A percentile compares a stretch with the other conserved stretches of the same genome.
Evolutionary conservation across 2,888 invertebrate genomes (phyloP).

Genomic region (Orthonychiurus folsomi): DNA sequence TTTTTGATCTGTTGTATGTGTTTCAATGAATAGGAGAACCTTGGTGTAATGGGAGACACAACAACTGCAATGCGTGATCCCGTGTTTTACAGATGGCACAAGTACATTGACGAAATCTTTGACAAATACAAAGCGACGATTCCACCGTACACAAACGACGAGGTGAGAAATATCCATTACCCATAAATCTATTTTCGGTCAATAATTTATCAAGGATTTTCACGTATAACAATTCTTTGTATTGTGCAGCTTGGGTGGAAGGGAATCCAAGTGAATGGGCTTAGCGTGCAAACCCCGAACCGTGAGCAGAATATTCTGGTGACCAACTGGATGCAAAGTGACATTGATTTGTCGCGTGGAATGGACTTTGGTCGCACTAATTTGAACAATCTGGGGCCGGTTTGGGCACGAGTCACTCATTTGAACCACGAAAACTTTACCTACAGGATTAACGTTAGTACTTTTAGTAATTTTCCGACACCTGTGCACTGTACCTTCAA

Average conservation of each 20-base stretch:
- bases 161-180: conserved; percentile 5
- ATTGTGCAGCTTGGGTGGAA: conserved; percentile 29
- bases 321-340: conserved; percentile 72
- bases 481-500: no score
- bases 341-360: conserved; percentile 66
- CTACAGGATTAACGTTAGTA: conserved; percentile 37
- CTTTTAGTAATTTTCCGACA: no score
- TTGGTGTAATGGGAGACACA: conserved; percentile 73
- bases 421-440: conserved; percentile 41
- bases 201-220: background rate
- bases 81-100: conserved; percentile 76
- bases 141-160: conserved; percentile 51
- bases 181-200: no score
- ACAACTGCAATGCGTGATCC: conserved; percentile 81
- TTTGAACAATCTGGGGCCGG: conserved; percentile 29
- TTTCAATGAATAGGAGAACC: conserved; percentile 54
- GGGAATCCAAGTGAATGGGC: conserved; percentile 32
- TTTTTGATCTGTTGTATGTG: background rate
- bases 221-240: background rate
- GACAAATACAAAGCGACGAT: conserved; percentile 62
- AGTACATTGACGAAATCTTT: conserved; percentile 69
- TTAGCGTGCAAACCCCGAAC: conserved; percentile 42
- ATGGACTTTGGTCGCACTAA: conserved; percentile 56
- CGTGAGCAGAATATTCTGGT: conserved; percentile 47
- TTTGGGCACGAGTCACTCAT: conserved; percentile 40